phyloP scores from a whole-genome alignment of 1,140 invertebrate species.

The Caerostris darwini region DNA sequence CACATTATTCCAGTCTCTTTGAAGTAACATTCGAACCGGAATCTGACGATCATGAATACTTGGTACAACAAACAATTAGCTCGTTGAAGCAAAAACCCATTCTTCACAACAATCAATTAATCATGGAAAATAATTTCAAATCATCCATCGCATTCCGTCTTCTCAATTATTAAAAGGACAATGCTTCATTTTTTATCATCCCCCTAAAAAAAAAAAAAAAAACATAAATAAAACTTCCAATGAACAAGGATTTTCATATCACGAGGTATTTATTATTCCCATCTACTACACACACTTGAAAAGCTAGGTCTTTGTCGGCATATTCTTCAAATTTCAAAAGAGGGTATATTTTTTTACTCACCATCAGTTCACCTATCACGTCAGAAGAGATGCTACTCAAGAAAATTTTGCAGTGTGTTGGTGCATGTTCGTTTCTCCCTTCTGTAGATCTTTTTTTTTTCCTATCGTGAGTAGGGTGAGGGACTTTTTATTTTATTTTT shows the following conservation, averaged over 20 bases:
- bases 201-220: neutral
- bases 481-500: neutral
- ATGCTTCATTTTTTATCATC: neutral
- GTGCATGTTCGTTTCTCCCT: neutral
- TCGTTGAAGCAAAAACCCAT: neutral
- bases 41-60: neutral
- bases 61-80: neutral
- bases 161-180: neutral
- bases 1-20: neutral
- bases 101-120: neutral
- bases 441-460: neutral
- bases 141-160: neutral
- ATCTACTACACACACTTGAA: neutral
- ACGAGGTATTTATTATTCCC: neutral
- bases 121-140: neutral
- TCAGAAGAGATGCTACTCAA: neutral
- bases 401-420: constrained; percentile 8
- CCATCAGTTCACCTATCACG: neutral
- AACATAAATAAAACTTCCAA: neutral
- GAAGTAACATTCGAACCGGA: neutral
- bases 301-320: constrained; percentile 7
- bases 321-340: constrained; percentile 37
- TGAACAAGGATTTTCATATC: neutral
- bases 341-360: neutral
- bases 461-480: neutral